Evolutionary conservation across 2,797 vertebrate genomes (phyloP).

Genomic region (Chelidonichthys spinosus): DNA sequence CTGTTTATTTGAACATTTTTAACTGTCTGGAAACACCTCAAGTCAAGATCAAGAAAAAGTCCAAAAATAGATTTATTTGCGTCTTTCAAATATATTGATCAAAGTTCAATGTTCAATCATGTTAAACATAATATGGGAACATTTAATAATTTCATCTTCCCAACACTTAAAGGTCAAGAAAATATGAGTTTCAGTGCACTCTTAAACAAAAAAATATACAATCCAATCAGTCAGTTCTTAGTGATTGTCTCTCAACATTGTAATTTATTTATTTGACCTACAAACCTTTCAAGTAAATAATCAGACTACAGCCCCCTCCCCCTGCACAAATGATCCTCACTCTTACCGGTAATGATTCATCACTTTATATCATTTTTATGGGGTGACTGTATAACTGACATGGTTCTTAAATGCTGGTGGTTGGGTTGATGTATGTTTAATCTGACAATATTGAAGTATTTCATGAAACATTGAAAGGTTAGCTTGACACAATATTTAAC

Average conservation of each 20-base stretch:
- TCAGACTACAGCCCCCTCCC: not conserved
- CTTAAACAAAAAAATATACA: constrained; percentile 77
- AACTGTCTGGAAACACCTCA: constrained; percentile 1
- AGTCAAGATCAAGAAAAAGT: constrained; percentile 54
- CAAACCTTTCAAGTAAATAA: constrained; percentile 56
- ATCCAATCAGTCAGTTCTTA: constrained; percentile 58
- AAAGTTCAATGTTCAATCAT: constrained; percentile 53
- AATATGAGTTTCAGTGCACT: constrained; percentile 72
- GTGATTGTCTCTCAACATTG: constrained; percentile 36
- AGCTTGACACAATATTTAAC: constrained; percentile 30
- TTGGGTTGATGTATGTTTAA: constrained; percentile 14
- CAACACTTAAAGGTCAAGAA: constrained; percentile 67
- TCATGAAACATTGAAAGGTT: constrained; percentile 20
- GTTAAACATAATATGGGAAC: constrained; percentile 65
- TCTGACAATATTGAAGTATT: constrained; percentile 18
- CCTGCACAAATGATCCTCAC: constrained; percentile 27
- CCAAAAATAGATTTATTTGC: constrained; percentile 80
- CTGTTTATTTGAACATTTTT: constrained; percentile 50
- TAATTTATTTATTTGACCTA: constrained; percentile 19
- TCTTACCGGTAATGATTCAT: constrained; percentile 21
- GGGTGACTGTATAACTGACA: constrained; percentile 2
- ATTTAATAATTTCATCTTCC: constrained; percentile 73
- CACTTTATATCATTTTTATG: constrained; percentile 20
- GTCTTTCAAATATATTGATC: constrained; percentile 59
- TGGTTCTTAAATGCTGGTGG: constrained; percentile 9